Evolutionary conservation across 1,140 invertebrate species (phyloP).

Genomic region (Coenobita brevimanus): DNA sequence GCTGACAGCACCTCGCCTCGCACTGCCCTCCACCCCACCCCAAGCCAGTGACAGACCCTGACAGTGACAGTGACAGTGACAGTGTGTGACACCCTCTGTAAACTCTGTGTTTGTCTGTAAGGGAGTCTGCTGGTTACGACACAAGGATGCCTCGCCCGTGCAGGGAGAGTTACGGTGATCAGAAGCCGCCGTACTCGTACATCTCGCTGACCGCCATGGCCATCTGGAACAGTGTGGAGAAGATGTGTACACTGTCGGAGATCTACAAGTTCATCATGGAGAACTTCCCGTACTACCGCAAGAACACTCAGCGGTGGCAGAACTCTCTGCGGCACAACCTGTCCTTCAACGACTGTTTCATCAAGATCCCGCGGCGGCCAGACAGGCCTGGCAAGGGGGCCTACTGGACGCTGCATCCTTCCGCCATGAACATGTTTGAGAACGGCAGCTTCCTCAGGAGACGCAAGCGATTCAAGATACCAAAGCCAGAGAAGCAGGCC

Average conservation of each 20-base stretch:
- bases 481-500: conserved; percentile 54
- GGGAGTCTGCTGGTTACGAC: too few relatives aligned
- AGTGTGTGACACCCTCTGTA: too few relatives aligned
- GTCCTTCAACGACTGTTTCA: conserved; percentile 65
- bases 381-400: conserved; percentile 61
- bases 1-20: conserved; percentile 7
- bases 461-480: conserved; percentile 57
- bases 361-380: conserved; percentile 55
- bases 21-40: background rate
- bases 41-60: background rate
- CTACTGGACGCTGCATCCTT: conserved; percentile 60
- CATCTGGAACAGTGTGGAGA: conserved; percentile 57
- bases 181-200: conserved; percentile 61
- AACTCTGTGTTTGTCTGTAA: too few relatives aligned
- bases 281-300: conserved; percentile 64
- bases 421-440: conserved; percentile 64
- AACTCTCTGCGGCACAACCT: conserved; percentile 64
- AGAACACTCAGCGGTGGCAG: conserved; percentile 64
- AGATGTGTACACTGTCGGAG: conserved; percentile 61
- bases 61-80: too few relatives aligned
- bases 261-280: conserved; percentile 66
- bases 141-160: conserved; percentile 58
- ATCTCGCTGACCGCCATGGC: conserved; percentile 62
- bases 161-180: conserved; percentile 56
- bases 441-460: conserved; percentile 59